Base-by-base conservation (phyloP, 1,140 invertebrate species). In the Dufourea novaeangliae region DNA sequence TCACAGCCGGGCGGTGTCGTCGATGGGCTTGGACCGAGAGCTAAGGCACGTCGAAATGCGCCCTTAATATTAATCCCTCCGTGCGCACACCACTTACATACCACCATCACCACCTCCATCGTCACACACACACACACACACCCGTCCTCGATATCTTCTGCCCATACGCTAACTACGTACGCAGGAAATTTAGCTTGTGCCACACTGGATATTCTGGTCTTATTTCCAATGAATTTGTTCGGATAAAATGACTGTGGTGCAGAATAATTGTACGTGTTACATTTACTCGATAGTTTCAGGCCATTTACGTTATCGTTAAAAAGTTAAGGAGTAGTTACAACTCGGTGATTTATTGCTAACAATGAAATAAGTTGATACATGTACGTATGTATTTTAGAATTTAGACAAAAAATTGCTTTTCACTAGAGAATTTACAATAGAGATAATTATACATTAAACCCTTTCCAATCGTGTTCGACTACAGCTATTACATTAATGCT, bases 21-120 rank as follows among this genome's bases (percentile, higher is more conserved):
- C 52, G 70, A 79, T 66, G 71, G 62, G 46, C 62, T 74, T 59
- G 54, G 78, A 50, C 72, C 63, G 54, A 57, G 69, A 68, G 57
- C 73, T 72, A 78, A 64, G 67, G 72, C 74, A 75, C 52, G 52
- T 76, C 79, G 71, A 85, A 82, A 85, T 85, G 79, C 66, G 68
- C 63, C 75, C 82, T 85, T 85, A 85, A 85, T 85, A 85, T 85
- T 85, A 85, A 85, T 74, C 70, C 71, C 79, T 82, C 79, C 75
- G 68, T 81, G 71, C 57, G 63, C 41, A 52, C 63, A 78, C 63
- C 56, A 84, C 71, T 67, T 82, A 78, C 59, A 72, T 73, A 50
- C 44, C 54, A 69, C 54, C 39, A 22, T 20, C 52, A 1, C 29
- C n/a, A 22, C 57, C 44, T 41, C 1, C 25, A 29, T n/a, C n/a